Evolutionary conservation across 1,140 invertebrate genomes (phyloP), one percentile per base, ranked within the genome.

Genomic region (Sesamia nonagrioides): DNA sequence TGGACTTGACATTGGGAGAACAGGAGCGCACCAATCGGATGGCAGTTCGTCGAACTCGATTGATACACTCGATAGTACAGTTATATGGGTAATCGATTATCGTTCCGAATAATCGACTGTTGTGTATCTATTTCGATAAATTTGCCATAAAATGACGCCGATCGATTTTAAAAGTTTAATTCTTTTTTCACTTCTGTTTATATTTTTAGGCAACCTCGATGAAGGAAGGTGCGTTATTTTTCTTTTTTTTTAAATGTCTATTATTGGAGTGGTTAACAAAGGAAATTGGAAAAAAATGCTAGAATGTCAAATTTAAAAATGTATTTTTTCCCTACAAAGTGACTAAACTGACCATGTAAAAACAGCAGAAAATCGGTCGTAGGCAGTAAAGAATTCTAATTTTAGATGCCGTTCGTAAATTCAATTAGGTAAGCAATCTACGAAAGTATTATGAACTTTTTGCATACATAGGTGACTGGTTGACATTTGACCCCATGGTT

Each of bases 1-100:
- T 86, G 91, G 86, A 86, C 90, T 92, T 92, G 92, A 91, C 90
- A 90, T 90, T 92, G 90, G 81, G 69, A 82, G 81, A 85, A 69
- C 82, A 69, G 40, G 79, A 85, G 83, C 61, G 71, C 79, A 83
- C 88, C 86, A 91, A 84, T 88, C 42, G 74, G 66, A 61, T 60
- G 37, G 8, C 60, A 75, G 89, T 82, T 89, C 86, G 48, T 84
- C 77, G 87, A 84, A 82, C 82, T 79, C 84, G 61, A 82, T 77
- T 80, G 78, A 82, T 82, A 79, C 73, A 84, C 81, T 79, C 79
- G 73, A 82, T 79, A 61, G 56, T 79, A 84, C 83, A 86, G 83
- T 88, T 88, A 88, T 18, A 56, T 80, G n/a, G 27, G 17, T 73
- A 86, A 88, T 88, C 86, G 83, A 88, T 86, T 88, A 79, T 60